Evolutionary conservation across 2,797 vertebrate species (phyloP).

Genomic region (Mustela erminea): DNA sequence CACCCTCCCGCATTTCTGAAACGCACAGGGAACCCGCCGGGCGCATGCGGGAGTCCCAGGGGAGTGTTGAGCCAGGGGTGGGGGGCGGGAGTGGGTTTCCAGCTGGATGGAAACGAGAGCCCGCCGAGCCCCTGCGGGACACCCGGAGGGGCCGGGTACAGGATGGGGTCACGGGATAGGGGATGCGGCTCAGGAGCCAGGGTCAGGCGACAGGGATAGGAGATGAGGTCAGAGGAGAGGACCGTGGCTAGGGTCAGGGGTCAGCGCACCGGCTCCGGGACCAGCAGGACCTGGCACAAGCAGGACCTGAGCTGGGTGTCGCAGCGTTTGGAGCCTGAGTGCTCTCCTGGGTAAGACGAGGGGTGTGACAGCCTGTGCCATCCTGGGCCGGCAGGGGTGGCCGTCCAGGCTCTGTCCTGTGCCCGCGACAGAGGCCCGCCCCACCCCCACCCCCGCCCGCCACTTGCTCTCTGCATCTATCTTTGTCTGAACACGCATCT

Average conservation of each 20-base stretch:
- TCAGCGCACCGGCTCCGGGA: not conserved
- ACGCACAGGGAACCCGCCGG: rapidly evolving
- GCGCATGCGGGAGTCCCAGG: rapidly evolving
- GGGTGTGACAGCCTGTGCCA: not conserved
- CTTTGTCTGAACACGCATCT: rapidly evolving
- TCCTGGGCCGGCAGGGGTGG: rapidly evolving
- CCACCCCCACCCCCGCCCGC: no score
- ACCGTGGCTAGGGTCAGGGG: not conserved
- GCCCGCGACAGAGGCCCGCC: rapidly evolving
- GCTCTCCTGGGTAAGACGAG: rapidly evolving
- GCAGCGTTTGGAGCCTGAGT: rapidly evolving
- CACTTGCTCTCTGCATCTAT: rapidly evolving
- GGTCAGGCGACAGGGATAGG: not conserved
- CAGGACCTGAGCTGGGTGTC: not conserved
- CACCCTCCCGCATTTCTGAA: rapidly evolving
- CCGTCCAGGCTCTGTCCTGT: no score
- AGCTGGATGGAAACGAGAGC: not conserved
- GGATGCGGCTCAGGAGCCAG: not conserved
- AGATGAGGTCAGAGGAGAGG: not conserved
- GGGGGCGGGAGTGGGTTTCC: not conserved
- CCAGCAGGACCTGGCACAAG: no score
- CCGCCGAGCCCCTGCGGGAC: not conserved
- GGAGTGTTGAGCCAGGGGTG: no score
- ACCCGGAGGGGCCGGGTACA: not conserved
- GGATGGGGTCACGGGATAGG: not conserved